Evolutionary conservation across 1,140 invertebrate species (phyloP), one percentile per base, ranked within the genome.

Genomic region (Augochlora pura): DNA sequence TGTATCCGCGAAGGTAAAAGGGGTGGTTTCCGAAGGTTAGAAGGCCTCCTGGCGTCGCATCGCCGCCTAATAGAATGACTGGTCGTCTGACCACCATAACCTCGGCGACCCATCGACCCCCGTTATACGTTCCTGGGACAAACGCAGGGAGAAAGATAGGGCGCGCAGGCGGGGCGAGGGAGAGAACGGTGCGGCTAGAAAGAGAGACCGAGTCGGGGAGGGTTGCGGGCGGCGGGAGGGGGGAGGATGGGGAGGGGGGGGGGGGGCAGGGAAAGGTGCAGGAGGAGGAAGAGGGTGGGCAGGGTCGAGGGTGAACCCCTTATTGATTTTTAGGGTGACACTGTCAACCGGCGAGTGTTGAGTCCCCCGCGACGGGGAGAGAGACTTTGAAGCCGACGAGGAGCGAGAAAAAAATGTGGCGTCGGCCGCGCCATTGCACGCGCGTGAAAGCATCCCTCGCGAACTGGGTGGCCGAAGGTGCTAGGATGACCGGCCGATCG

Each of bases 301-400:
- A 89, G 91, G 88, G 91, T 90, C 89, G 91, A 92, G 91, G 93
- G 91, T 91, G 91, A 93, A 94, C 93, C 85, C 84, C 93, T 94
- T 94, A 95, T 94, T 95, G 94, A 94, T 95, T 94, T 94, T 94
- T 94, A 94, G 94, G 94, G 94, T 94, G 94, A 95, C 94, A 94
- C 93, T 94, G 94, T 94, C 94, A 94, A 94, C 93, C 88, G 83
- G 80, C 87, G 86, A 88, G 88, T 90, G 88, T 92, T 89, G 91
- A 92, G 91, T 92, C 89, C 82, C 91, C 91, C 92, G 91, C 92
- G 91, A 92, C 91, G 89, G 91, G n/a, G n/a, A n/a, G 89, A 90
- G 60, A 62, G 90, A 93, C 91, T 92, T 90, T 91, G 87, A 88
- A 92, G 89, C 87, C 87, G 69, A 80, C 80, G 66, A 64, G 70